Conservation (phyloP, 1,140 invertebrate species). For the Procambarus clarkii region DNA sequence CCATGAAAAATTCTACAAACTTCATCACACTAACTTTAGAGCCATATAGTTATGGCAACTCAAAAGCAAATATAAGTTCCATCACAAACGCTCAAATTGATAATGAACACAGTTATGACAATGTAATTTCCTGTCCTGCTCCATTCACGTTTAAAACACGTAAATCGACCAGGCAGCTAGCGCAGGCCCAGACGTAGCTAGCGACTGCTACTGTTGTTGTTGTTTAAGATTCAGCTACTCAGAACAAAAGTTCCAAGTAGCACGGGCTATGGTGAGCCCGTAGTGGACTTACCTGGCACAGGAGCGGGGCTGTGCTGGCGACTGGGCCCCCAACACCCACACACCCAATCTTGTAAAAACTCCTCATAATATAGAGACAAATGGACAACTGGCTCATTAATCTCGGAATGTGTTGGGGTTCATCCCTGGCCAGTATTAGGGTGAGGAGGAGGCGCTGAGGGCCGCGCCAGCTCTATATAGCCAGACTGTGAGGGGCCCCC, state of each 20-base stretch:
- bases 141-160: neutral
- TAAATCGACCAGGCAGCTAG: neutral
- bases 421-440: conserved; percentile 45
- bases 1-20: neutral
- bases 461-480: too few relatives aligned
- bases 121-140: conserved; percentile 41
- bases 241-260: too few relatives aligned
- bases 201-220: too few relatives aligned
- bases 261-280: too few relatives aligned
- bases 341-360: conserved; percentile 21
- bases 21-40: neutral
- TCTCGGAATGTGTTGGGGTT: conserved; percentile 48
- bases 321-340: neutral
- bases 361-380: conserved; percentile 56
- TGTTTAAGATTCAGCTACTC: too few relatives aligned
- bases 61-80: conserved; percentile 1
- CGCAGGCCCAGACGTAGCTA: too few relatives aligned
- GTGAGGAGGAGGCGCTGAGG: neutral
- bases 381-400: conserved; percentile 55
- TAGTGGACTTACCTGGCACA: too few relatives aligned
- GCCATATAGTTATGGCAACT: neutral
- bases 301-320: too few relatives aligned
- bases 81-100: conserved; percentile 24
- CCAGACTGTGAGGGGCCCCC: too few relatives aligned
- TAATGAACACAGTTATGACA: conserved; percentile 33